Evolutionary conservation across 2,797 vertebrate genomes (phyloP).

Genomic region (Sphenopsis melanotis): DNA sequence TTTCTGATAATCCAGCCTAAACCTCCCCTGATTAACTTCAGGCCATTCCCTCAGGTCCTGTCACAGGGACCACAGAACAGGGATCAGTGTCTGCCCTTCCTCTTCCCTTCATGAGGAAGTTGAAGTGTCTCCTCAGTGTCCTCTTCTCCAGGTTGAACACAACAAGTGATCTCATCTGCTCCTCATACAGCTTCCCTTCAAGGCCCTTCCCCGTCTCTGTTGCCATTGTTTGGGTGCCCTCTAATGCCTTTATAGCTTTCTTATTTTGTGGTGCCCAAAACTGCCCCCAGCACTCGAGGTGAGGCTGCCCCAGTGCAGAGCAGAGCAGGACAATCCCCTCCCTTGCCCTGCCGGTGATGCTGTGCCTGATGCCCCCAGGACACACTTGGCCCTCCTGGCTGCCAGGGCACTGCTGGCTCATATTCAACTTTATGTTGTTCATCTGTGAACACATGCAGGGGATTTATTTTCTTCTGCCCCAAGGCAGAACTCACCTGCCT

Average conservation of each 20-base stretch:
- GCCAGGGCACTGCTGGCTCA: not conserved
- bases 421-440: not conserved
- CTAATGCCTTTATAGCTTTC: not conserved
- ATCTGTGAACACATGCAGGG: not conserved
- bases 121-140: not conserved
- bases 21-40: not conserved
- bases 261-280: not conserved
- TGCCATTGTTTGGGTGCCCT: not conserved
- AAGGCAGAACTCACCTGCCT: not conserved
- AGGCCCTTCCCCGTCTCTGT: not conserved
- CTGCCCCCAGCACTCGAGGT: fast-evolving
- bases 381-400: fast-evolving
- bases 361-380: not conserved
- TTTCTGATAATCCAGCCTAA: not conserved
- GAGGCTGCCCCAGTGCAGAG: fast-evolving
- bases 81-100: not conserved
- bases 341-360: fast-evolving
- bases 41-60: fast-evolving
- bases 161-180: not conserved
- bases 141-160: not conserved
- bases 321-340: not conserved
- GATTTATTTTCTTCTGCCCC: not conserved
- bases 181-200: not conserved
- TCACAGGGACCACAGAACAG: not conserved
- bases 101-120: not conserved